These are phyloP conservation scores for Theristicus caerulescens DNA, from an alignment of 2,113 vertebrate species.

Conservation along the genomic window DNA sequence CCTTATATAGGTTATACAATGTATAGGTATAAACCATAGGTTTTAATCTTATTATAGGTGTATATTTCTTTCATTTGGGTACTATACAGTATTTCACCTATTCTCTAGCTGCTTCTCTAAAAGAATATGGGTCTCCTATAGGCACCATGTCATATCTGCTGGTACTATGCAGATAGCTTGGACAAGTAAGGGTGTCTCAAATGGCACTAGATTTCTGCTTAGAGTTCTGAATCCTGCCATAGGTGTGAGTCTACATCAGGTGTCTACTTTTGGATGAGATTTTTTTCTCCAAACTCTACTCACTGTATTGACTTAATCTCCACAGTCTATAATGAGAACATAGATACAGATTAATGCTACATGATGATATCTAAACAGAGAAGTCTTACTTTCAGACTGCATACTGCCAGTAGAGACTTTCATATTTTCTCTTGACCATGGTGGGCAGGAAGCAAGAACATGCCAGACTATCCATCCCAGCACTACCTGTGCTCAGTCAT, in stretches of 20 bases:
- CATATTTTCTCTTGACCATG: neutral
- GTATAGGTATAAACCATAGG: neutral
- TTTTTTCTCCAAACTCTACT: neutral
- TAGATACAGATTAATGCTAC: neutral
- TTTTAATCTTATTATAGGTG: neutral
- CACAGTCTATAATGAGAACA: neutral
- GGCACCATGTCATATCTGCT: neutral
- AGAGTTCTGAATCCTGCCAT: neutral
- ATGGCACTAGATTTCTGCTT: neutral
- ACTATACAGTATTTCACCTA: neutral
- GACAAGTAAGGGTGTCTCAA: neutral
- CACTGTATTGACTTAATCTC: neutral
- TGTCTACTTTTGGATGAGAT: neutral
- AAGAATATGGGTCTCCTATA: neutral
- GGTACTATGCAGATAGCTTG: neutral
- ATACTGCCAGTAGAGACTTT: neutral
- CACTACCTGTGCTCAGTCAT: neutral
- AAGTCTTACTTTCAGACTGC: neutral
- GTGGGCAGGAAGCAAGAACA: neutral
- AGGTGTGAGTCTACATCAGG: neutral
- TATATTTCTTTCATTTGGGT: neutral
- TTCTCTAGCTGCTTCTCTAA: neutral
- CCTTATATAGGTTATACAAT: neutral
- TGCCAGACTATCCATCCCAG: neutral
- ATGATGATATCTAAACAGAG: neutral